Conservation (phyloP, 2,888 invertebrate genomes). For the Xylota segnis region DNA sequence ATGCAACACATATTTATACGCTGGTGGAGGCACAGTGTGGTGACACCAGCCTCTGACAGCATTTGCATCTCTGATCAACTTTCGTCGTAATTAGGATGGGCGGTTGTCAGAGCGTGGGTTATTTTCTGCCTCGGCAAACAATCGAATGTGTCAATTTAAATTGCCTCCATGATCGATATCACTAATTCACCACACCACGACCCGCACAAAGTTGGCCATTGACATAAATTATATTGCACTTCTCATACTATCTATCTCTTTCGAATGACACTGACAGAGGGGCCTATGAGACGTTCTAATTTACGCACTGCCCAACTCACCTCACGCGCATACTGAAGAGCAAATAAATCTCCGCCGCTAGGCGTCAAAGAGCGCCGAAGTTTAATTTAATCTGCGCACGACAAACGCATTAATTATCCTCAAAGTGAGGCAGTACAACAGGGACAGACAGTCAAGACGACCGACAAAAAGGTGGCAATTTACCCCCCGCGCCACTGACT, state of each 20-base stretch:
- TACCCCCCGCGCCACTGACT: slow-evolving; percentile 5
- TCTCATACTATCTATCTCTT: slow-evolving; percentile 46
- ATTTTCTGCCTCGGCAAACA: slow-evolving; percentile 42
- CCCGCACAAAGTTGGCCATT: slow-evolving; percentile 1
- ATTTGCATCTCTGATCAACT: slow-evolving; percentile 55
- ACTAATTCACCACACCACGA: slow-evolving; percentile 22
- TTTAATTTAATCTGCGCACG: slow-evolving; percentile 75
- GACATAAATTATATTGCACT: slow-evolving; percentile 40
- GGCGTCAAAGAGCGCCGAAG: slow-evolving; percentile 68
- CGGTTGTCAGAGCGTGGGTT: slow-evolving; percentile 51
- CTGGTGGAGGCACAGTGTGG: neutral
- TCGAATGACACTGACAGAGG: slow-evolving; percentile 43
- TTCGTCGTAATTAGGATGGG: slow-evolving; percentile 48
- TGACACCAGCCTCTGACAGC: slow-evolving; percentile 41
- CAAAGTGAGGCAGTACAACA: slow-evolving; percentile 58
- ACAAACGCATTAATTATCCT: slow-evolving; percentile 76
- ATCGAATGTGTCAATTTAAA: slow-evolving; percentile 59
- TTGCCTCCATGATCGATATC: slow-evolving; percentile 44
- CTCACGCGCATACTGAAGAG: slow-evolving; percentile 66
- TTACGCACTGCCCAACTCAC: slow-evolving; percentile 66
- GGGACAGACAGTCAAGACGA: slow-evolving; percentile 57
- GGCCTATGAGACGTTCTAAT: slow-evolving; percentile 44
- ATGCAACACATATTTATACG: slow-evolving; percentile 18
- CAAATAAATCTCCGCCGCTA: slow-evolving; percentile 62
- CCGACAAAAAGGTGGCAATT: slow-evolving; percentile 76